A percentile compares a stretch with the other conserved stretches of the same genome.
phyloP scores from a whole-genome alignment of 2,797 vertebrate species.

The Netta rufina region DNA sequence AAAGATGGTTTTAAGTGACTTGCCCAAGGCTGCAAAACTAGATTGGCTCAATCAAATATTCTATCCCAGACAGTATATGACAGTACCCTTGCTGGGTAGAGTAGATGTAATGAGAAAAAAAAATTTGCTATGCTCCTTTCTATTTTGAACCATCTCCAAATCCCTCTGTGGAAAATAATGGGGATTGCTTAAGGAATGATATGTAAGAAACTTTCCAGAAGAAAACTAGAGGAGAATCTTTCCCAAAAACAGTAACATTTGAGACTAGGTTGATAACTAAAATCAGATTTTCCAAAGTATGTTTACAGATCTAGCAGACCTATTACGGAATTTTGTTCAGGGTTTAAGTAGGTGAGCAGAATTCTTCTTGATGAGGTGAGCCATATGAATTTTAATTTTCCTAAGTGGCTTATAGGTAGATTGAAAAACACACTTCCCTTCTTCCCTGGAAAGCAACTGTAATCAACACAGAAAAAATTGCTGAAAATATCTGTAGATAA shows the following conservation, averaged over 20 bases:
- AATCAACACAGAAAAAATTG: background rate
- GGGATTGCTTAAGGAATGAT: background rate
- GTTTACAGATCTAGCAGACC: background rate
- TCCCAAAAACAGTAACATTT: background rate
- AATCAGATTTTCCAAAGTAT: background rate
- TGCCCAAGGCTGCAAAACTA: background rate
- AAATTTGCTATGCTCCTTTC: background rate
- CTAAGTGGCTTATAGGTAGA: background rate
- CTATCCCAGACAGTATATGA: background rate
- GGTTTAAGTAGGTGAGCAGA: background rate
- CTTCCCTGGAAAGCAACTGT: background rate
- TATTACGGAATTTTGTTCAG: background rate
- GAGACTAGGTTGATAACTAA: background rate
- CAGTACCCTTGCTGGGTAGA: background rate
- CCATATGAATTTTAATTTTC: background rate
- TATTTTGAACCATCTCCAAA: background rate
- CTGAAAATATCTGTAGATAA: background rate
- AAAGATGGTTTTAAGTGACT: background rate
- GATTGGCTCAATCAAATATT: background rate
- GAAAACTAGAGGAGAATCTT: background rate
- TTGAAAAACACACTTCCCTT: background rate
- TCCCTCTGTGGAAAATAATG: background rate
- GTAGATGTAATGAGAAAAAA: accelerated
- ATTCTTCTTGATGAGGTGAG: background rate
- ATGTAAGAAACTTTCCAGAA: background rate